Base-by-base conservation (phyloP, 2,888 invertebrate genomes). In the Ochropleura plecta region DNA sequence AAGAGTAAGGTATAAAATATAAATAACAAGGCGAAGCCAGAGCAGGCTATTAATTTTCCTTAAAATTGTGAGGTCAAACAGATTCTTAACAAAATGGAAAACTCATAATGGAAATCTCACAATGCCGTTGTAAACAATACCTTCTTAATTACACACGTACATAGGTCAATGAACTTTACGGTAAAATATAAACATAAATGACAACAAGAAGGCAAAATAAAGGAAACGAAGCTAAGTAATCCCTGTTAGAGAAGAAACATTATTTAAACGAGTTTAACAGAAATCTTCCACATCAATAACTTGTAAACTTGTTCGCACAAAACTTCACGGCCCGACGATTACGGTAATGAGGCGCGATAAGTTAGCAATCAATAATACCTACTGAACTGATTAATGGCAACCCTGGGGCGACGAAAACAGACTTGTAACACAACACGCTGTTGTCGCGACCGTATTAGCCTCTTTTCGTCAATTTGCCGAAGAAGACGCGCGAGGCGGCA, bases 291-390 rank as follows among this genome's bases (percentile, higher is more conserved):
- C 84, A 65, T 70, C 66, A 70, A 69, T 70, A 69, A 75, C 42
- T 71, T 82, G 48, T 51, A 73, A 79, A 60, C 51, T 70, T 70
- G 40, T 68, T 73, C 70, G 66, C 51, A 70, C 79, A 67, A 66
- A 81, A 83, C 85, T 85, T 82, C 53, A 73, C 69, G 66, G 49
- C 60, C 20, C 53, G 5, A 46, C 64, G 73, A 59, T 82, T 77
- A 72, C 73, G 49, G 66, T 77, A 79, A 85, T 74, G 79, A 83
- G 73, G 63, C 71, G 64, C 73, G 68, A 71, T 74, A 83, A 77
- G 77, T 76, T 74, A 84, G 73, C 78, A 84, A 86, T 86, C 84
- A 86, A 83, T 86, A 72, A 49, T 64, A 76, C 46, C 73, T 53
- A 74, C 49, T 63, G 66, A 57, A 30, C 70, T 84, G 78, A 86